Base-by-base conservation (phyloP, 2,888 invertebrate species). In the Machimus atricapillus region DNA sequence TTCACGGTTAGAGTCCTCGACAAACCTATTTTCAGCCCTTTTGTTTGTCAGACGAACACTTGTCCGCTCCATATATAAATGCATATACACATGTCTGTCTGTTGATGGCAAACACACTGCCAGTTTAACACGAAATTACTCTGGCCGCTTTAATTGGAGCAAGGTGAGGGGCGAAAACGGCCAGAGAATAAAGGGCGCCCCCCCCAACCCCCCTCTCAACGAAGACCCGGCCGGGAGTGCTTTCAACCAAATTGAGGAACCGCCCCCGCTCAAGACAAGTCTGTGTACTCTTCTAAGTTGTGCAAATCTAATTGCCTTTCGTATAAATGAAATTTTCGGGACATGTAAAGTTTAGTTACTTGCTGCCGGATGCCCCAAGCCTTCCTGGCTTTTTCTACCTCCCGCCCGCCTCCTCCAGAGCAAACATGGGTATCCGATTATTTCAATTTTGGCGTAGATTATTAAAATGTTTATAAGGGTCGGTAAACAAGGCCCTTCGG, bases 301-400 rank as follows among this genome's bases (percentile, higher is more conserved):
- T 81, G 81, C 81, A 81, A 56, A 81, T 52, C 52, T 52, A 81
- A 46, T 81, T 81, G 81, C 81, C 56, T 81, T 81, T 81, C 31
- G 52, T 31, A 81, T 81, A 81, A 81, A 56, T 81, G 46, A 52
- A 81, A 52, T 81, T 81, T 37, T 31, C 27, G 81, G 81, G 31
- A 56, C 52, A 81, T 52, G 16, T 52, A 52, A 81, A 81, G 34
- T 81, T 81, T 52, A 46, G 46, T 81, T 81, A 81, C 56, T 81
- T 81, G 31, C n/a, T 81, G 79, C 34, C 12, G 46, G 79, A 3
- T 3, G 66, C 66, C 66, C 23, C 27, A 23, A 66, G 66, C 27
- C 23, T 66, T 66, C 66, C 27, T 27, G 66, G 66, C 66, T 66
- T 40, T 46, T n/a, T n/a, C 40, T 2, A n/a, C 12, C 8, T 8